These are phyloP conservation scores for Exocentrus adspersus DNA, from an alignment of 2,888 invertebrate species.

Conservation along the genomic window DNA sequence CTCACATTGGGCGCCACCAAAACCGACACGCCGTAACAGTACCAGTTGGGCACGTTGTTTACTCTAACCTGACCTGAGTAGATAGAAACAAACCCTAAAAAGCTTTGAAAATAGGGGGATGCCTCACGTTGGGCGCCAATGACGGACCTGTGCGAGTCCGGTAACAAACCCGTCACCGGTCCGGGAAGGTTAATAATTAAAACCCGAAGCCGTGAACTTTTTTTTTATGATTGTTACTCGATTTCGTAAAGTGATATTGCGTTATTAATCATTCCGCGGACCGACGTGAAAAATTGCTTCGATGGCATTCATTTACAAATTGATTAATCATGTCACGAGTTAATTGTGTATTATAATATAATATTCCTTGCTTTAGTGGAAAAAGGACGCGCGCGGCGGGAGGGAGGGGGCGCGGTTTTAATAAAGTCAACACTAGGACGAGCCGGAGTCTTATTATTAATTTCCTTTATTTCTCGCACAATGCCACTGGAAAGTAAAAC, in stretches of 20 bases:
- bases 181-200: background rate
- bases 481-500: background rate
- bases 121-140: too few relatives aligned
- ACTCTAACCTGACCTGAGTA: too few relatives aligned
- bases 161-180: too few relatives aligned
- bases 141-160: too few relatives aligned
- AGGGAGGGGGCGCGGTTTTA: background rate
- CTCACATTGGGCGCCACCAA: too few relatives aligned
- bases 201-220: slow-evolving; percentile 14
- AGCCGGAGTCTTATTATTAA: too few relatives aligned
- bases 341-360: slow-evolving; percentile 34
- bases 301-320: slow-evolving; percentile 39
- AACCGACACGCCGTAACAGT: too few relatives aligned
- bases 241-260: slow-evolving; percentile 32
- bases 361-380: slow-evolving; percentile 6
- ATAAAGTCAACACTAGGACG: background rate
- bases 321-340: slow-evolving; percentile 41
- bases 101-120: too few relatives aligned
- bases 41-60: too few relatives aligned
- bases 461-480: background rate
- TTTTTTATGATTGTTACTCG: slow-evolving; percentile 27
- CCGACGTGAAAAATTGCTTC: slow-evolving; percentile 41
- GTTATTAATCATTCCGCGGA: slow-evolving; percentile 38
- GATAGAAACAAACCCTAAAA: too few relatives aligned
- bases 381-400: background rate